These are phyloP conservation scores for Acanthosoma haemorrhoidale DNA, from an alignment of 2,888 invertebrate species.

Conservation along the genomic window DNA sequence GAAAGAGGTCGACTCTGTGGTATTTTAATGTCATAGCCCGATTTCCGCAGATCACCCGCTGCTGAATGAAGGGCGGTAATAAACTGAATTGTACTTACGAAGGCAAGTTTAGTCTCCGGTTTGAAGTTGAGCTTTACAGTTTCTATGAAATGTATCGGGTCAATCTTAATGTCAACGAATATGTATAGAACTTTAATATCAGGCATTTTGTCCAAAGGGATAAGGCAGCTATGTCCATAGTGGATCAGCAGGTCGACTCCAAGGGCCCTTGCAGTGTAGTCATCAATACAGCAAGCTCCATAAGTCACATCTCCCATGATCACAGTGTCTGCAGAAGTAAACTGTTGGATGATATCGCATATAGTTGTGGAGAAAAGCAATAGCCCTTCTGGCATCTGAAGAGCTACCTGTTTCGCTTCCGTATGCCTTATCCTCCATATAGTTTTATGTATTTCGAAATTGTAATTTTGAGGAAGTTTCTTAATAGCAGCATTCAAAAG, in stretches of 20 bases:
- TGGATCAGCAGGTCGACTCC: slow-evolving; percentile 88
- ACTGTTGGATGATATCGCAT: slow-evolving; percentile 75
- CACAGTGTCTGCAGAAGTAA: slow-evolving; percentile 82
- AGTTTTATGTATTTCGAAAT: slow-evolving; percentile 96
- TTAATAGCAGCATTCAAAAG: slow-evolving; percentile 65
- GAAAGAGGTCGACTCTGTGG: slow-evolving; percentile 76
- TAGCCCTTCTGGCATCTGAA: slow-evolving; percentile 95
- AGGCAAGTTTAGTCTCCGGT: slow-evolving; percentile 61
- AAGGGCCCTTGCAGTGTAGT: slow-evolving; percentile 85
- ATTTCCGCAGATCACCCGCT: slow-evolving; percentile 59
- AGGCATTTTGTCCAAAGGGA: slow-evolving; percentile 75
- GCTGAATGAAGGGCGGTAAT: slow-evolving; percentile 85
- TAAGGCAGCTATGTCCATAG: slow-evolving; percentile 96
- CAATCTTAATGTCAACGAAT: slow-evolving; percentile 97
- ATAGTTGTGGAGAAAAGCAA: slow-evolving; percentile 88
- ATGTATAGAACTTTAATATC: slow-evolving; percentile 89
- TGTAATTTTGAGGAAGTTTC: slow-evolving; percentile 85
- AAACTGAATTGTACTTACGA: slow-evolving; percentile 98
- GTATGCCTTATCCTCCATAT: slow-evolving; percentile 88
- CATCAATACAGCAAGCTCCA: slow-evolving; percentile 98
- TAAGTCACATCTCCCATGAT: slow-evolving; percentile 99
- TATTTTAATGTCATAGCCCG: slow-evolving; percentile 55
- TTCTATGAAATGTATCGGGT: slow-evolving; percentile 85
- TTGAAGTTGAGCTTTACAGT: slow-evolving; percentile 73
- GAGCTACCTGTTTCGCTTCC: slow-evolving; percentile 80